Evolutionary conservation across 2,113 vertebrate genomes (phyloP).

Genomic region (Aphyosemion australe): DNA sequence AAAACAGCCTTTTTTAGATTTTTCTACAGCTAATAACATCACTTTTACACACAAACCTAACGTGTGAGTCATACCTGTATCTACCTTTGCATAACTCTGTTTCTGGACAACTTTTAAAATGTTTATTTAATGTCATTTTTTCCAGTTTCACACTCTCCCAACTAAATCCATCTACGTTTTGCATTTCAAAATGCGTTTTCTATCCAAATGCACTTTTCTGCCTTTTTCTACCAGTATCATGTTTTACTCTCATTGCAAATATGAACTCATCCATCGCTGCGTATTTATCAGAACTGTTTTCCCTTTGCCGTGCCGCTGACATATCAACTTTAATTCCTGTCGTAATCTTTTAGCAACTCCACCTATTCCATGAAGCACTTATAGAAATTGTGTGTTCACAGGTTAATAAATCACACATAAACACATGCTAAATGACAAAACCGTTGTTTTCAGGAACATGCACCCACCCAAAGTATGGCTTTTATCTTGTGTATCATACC

Average conservation of each 20-base stretch:
- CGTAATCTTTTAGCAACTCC: slow-evolving; percentile 25
- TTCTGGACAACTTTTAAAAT: not conserved
- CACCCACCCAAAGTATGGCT: slow-evolving; percentile 42
- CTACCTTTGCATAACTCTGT: not conserved
- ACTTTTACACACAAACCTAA: slow-evolving; percentile 3
- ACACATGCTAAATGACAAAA: slow-evolving; percentile 7
- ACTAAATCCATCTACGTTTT: slow-evolving; percentile 4
- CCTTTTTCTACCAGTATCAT: slow-evolving; percentile 18
- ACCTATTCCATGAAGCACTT: slow-evolving; percentile 32
- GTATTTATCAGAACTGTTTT: slow-evolving; percentile 53
- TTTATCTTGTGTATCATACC: slow-evolving; percentile 67
- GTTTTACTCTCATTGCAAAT: slow-evolving; percentile 19
- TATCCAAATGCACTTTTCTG: slow-evolving; percentile 3
- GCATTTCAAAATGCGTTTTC: slow-evolving; percentile 4
- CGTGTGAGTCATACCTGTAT: not conserved
- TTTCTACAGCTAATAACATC: slow-evolving; percentile 23
- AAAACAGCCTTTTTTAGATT: not conserved
- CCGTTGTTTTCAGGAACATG: slow-evolving; percentile 39
- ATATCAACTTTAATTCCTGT: slow-evolving; percentile 46
- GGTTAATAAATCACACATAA: slow-evolving; percentile 11
- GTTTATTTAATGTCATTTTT: slow-evolving; percentile 3
- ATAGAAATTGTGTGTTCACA: slow-evolving; percentile 2
- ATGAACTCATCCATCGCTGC: slow-evolving; percentile 62
- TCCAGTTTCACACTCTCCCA: not conserved
- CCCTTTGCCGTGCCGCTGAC: slow-evolving; percentile 36